phyloP scores from a whole-genome alignment of 2,113 vertebrate species.

The Syngnathus floridae region DNA sequence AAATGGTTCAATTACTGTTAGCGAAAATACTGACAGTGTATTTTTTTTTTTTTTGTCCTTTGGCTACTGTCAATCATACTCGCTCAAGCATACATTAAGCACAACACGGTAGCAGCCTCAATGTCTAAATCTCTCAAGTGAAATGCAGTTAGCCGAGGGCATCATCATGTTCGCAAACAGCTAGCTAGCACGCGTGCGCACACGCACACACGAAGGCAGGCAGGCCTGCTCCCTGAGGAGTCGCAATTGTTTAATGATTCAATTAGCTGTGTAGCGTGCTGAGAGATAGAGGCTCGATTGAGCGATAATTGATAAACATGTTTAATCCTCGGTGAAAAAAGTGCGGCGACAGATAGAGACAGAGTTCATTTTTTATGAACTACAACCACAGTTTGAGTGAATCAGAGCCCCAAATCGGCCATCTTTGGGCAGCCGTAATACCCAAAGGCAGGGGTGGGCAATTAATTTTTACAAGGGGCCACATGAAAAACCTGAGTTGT shows the following conservation, averaged over 20 bases:
- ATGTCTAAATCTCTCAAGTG: constrained; percentile 99
- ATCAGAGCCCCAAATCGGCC: not conserved
- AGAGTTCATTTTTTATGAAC: constrained; percentile 12
- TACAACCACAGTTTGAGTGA: not conserved
- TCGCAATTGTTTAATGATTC: constrained; percentile 97
- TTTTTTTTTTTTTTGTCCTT: too few species aligned
- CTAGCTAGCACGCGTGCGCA: constrained; percentile 34
- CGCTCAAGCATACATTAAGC: too few species aligned
- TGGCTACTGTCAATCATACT: too few species aligned
- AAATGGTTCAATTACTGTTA: not conserved
- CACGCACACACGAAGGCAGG: constrained; percentile 19
- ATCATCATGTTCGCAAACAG: constrained; percentile 91
- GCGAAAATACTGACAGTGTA: not conserved
- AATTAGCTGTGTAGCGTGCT: constrained; percentile 91
- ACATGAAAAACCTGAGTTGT: too few species aligned
- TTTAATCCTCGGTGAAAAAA: constrained; percentile 63
- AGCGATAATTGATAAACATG: constrained; percentile 78
- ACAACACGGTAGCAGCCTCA: constrained; percentile 57
- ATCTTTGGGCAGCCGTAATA: too few species aligned
- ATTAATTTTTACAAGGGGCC: too few species aligned
- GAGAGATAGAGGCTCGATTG: constrained; percentile 84
- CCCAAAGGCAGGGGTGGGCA: too few species aligned
- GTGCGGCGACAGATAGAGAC: constrained; percentile 42
- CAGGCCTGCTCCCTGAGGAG: constrained; percentile 75
- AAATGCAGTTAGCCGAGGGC: constrained; percentile 78